Evolutionary conservation across 2,113 vertebrate genomes (phyloP), one percentile per base, ranked within the genome.

Genomic region (Cottus gobio): DNA sequence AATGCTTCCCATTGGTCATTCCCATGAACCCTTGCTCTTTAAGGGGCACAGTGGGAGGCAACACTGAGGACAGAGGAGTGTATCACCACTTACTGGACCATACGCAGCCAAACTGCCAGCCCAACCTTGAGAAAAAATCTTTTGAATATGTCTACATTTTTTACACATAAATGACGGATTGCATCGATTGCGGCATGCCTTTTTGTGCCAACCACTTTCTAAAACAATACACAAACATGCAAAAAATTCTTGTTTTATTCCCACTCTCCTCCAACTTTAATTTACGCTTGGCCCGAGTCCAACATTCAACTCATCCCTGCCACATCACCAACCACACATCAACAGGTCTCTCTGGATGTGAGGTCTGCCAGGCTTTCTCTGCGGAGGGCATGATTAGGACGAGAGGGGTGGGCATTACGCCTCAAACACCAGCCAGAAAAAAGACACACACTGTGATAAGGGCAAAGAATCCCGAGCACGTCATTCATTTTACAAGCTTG

Each of bases 1-100:
- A 93, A 95, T 96, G 94, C 94, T 96, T 96, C 96, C 93, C 91
- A 96, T 95, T 98, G 95, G 95, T 96, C 95, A 96, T 99, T 99
- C 97, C 97, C 97, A 98, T 71, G 96, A 98, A 97, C 97, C 96
- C 89, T 85, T 95, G 90, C 95, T 96, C 91, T 74, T 93, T 93
- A 81, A 94, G 93, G 95, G 95, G 94, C 95, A 96, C 86, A 87
- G 74, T 44, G 83, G 95, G 95, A 97, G 95, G 94, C 93, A 93
- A 93, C 88, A 84, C 77, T 78, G 69, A 94, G 93, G 94, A 95
- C 92, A 90, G 94, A 90, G 94, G 81, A 85, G 92, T 92, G 92
- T 93, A 94, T 93, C 93, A 84, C 86, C 76, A 74, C 75, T 79
- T 79, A 61, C 75, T 85, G 73, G 82, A 81, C 71, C 77, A 87